Evolutionary conservation across 1,140 invertebrate species (phyloP).

Genomic region (Habropoda laboriosa): DNA sequence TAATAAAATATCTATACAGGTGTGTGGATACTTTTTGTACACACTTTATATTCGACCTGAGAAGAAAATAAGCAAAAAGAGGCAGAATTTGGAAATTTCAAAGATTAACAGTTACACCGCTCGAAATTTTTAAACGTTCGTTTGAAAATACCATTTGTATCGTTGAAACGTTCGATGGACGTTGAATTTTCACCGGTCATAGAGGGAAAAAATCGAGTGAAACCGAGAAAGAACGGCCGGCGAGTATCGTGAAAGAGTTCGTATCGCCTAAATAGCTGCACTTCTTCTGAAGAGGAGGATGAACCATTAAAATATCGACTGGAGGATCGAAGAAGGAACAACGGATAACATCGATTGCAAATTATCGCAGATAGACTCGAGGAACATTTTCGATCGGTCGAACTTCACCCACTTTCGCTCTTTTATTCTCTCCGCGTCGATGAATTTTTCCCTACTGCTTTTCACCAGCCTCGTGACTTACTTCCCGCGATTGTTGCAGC

Average conservation of each 20-base stretch:
- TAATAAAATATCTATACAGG: no score
- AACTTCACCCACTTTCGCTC: conserved; percentile 19
- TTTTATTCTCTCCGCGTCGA: neutral
- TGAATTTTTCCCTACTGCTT: neutral
- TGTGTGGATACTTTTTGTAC: no score
- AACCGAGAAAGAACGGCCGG: neutral
- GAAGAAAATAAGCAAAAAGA: no score
- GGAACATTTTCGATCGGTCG: conserved; percentile 14
- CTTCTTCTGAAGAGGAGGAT: neutral
- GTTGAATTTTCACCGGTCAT: neutral
- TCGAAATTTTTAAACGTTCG: no score
- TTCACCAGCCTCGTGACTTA: neutral
- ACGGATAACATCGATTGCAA: conserved; percentile 35
- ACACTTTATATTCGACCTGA: no score
- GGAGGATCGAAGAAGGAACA: neutral
- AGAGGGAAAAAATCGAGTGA: no score
- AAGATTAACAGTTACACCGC: no score
- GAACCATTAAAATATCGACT: conserved; percentile 4
- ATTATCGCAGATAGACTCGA: conserved; percentile 26
- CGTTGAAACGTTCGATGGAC: no score
- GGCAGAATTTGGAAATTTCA: no score
- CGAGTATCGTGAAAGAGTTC: neutral
- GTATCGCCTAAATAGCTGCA: neutral
- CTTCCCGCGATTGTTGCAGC: conserved; percentile 20
- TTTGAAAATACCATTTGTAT: no score